These are phyloP conservation scores for Actenoides lindsayi DNA, from an alignment of 2,113 vertebrate genomes.

Conservation along the genomic window DNA sequence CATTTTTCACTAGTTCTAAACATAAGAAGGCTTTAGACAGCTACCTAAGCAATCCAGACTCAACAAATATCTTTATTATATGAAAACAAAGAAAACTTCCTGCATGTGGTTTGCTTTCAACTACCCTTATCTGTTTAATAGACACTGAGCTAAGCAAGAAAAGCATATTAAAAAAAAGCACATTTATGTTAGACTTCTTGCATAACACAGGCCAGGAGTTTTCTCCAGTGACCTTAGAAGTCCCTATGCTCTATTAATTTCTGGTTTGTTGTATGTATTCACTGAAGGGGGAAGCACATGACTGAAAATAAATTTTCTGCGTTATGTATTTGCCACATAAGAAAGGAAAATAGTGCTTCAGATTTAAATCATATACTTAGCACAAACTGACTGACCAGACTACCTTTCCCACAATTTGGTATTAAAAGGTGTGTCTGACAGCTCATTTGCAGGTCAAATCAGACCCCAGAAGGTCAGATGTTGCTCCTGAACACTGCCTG, in stretches of 20 bases:
- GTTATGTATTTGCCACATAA: not conserved
- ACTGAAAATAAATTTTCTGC: not conserved
- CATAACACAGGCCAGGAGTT: not conserved
- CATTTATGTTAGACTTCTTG: conserved; percentile 3
- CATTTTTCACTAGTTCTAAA: conserved; percentile 24
- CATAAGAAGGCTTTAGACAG: conserved; percentile 33
- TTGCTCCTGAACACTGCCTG: not conserved
- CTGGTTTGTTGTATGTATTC: not conserved
- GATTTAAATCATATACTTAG: not conserved
- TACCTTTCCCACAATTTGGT: not conserved
- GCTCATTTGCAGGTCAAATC: not conserved
- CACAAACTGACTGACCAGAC: not conserved
- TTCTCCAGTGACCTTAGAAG: conserved; percentile 11
- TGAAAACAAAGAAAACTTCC: conserved; percentile 36
- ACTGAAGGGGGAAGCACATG: not conserved
- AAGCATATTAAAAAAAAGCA: not conserved
- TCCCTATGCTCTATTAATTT: not conserved
- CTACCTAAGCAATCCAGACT: conserved; percentile 48
- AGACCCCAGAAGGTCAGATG: not conserved
- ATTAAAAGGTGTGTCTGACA: not conserved
- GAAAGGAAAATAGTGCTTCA: not conserved
- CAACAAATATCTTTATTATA: conserved; percentile 23
- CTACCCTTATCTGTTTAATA: not conserved
- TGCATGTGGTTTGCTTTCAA: conserved; percentile 28
- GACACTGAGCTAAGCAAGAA: conserved; percentile 52